Conservation (phyloP, 2,797 vertebrate genomes). For the Rhodeus uyekii region DNA sequence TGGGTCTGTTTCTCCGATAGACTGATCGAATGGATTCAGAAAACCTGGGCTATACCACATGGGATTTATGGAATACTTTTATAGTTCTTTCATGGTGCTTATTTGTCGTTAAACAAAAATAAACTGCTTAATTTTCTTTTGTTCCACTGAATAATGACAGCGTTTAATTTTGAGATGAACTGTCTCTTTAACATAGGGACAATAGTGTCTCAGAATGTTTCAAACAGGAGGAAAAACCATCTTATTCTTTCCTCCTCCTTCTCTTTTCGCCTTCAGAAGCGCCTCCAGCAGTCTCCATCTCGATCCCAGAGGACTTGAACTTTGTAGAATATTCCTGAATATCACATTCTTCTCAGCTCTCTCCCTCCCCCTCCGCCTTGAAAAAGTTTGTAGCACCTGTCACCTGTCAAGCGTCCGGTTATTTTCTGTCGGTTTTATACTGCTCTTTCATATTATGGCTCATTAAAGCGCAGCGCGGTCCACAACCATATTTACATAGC, state of each 20-base stretch:
- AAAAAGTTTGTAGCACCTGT: constrained; percentile 67
- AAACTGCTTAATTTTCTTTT: no score
- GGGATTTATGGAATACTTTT: neutral
- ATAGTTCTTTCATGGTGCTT: neutral
- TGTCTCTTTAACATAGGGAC: neutral
- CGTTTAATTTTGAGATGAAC: neutral
- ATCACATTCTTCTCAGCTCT: constrained; percentile 44
- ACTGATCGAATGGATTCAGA: neutral
- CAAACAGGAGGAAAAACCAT: constrained; percentile 45
- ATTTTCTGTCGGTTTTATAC: constrained; percentile 78
- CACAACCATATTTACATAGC: constrained; percentile 80
- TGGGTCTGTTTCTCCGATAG: neutral
- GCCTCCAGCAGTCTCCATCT: constrained; percentile 74
- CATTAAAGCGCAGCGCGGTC: constrained; percentile 82
- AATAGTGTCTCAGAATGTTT: constrained; percentile 55
- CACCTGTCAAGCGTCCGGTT: constrained; percentile 82
- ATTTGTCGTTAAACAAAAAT: neutral
- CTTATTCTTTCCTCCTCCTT: constrained; percentile 12
- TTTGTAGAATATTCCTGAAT: constrained; percentile 74
- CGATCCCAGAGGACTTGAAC: constrained; percentile 65
- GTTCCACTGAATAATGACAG: neutral
- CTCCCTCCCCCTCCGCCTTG: constrained; percentile 55
- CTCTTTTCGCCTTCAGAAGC: constrained; percentile 60
- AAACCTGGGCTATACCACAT: neutral
- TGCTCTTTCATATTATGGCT: constrained; percentile 84